Evolutionary conservation across 2,797 vertebrate species (phyloP).

Genomic region (Cercopithecus petaurista): DNA sequence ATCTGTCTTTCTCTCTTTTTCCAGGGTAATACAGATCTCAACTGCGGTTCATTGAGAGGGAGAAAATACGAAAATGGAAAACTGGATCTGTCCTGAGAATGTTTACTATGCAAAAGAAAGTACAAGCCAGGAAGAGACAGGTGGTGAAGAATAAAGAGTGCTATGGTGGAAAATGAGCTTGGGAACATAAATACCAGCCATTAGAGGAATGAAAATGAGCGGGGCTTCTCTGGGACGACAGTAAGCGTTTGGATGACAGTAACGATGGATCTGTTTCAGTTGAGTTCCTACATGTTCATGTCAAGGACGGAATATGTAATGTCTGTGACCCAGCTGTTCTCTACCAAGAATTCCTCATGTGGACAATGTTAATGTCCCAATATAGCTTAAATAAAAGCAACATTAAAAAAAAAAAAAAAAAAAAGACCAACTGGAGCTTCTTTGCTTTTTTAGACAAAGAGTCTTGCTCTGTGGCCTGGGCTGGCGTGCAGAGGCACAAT

Average conservation of each 20-base stretch:
- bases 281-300: slow-evolving; percentile 80
- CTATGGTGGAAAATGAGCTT: background rate
- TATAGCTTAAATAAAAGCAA: slow-evolving; percentile 70
- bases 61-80: slow-evolving; percentile 33
- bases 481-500: background rate
- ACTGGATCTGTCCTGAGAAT: background rate
- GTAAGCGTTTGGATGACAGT: background rate
- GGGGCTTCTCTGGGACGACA: background rate
- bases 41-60: slow-evolving; percentile 8
- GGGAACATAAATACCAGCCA: background rate
- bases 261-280: background rate
- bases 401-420: background rate
- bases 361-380: slow-evolving; percentile 69
- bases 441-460: background rate
- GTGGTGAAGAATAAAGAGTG: background rate
- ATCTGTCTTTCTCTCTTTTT: background rate
- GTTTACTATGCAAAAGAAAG: background rate
- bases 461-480: background rate
- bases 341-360: slow-evolving; percentile 63
- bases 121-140: slow-evolving; percentile 22
- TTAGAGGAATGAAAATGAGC: background rate
- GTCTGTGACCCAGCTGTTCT: slow-evolving; percentile 68
- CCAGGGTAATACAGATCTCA: background rate
- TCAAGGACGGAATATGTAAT: slow-evolving; percentile 83
- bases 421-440: background rate